Conservation (phyloP, 2,113 vertebrate genomes). For the Chionis minor region DNA sequence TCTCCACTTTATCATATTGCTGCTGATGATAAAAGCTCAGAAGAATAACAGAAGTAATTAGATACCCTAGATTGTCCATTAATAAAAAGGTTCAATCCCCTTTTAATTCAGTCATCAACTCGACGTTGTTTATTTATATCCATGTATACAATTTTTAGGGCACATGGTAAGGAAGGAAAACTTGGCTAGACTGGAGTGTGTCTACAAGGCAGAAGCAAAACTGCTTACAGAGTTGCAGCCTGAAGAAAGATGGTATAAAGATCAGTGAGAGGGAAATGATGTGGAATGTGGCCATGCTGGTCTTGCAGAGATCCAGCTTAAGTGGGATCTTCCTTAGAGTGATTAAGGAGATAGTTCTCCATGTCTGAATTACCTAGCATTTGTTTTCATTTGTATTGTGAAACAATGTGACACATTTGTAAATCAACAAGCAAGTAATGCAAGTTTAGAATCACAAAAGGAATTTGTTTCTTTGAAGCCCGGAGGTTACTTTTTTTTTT, state of each 20-base stretch:
- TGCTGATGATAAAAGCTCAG: background rate
- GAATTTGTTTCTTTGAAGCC: conserved; percentile 25
- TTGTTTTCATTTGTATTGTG: background rate
- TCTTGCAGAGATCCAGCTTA: background rate
- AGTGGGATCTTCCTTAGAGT: background rate
- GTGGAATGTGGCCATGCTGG: conserved; percentile 42
- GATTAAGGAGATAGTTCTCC: background rate
- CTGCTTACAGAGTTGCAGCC: background rate
- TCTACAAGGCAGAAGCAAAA: background rate
- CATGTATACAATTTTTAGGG: background rate
- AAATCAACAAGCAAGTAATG: background rate
- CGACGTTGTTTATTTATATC: background rate
- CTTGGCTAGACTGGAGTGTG: background rate
- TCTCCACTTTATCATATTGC: background rate
- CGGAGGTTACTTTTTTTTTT: background rate
- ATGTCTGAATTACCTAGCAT: background rate
- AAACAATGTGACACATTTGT: background rate
- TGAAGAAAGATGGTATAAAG: background rate
- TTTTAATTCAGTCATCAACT: background rate
- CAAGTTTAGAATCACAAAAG: conserved; percentile 31
- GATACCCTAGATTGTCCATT: background rate
- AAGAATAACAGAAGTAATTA: background rate
- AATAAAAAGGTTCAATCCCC: background rate
- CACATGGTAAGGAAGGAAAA: background rate
- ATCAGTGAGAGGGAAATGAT: background rate